Evolutionary conservation across 2,888 invertebrate species (phyloP), one percentile per base, ranked within the genome.

Genomic region (Drosophila birchii): DNA sequence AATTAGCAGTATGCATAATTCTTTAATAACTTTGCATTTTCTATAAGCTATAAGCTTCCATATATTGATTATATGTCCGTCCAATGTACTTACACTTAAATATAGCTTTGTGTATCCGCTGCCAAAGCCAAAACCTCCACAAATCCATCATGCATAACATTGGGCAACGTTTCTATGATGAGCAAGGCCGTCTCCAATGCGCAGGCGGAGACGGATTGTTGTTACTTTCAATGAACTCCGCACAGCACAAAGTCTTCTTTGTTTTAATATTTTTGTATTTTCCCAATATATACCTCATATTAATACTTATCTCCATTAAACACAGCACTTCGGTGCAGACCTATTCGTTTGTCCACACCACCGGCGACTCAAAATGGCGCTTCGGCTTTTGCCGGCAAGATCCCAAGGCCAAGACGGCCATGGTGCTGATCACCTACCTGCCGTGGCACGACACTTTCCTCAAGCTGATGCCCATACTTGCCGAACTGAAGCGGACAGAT

Each of bases 371-470:
- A 32, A 98, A 98, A 93, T 99, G 98, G 95, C 98, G 98, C 43
- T 99, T 98, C 94, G 99, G 99, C 79, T 99, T 98, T 93, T 99
- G 98, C 92, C 96, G 99, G 32, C 98, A 98, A 92, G 97, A 98
- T 92, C 97, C 98, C 7, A 96, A 96, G 91, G 95, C 96, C 29
- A 95, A 97, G 91, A 96, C 97, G 23, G 97, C 98, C 70, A 93
- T 97, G 91, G 96, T 97, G 53, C 93, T 97, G 80, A 93, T 96
- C 80, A 98, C 98, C 90, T 97, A 96, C 92, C 94, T 99, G 90
- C 98, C 98, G 82, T 99, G 98, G 98, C 98, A 98, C 92, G 98
- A 98, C 93, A 96, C 96, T 90, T 99, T 99, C 94, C 98, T 93
- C 18, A 90, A 90, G 76, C 80, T 93, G 44, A 67, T 93, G 49